Conservation (phyloP, 1,140 invertebrate species). For the Drosophila rufa region DNA sequence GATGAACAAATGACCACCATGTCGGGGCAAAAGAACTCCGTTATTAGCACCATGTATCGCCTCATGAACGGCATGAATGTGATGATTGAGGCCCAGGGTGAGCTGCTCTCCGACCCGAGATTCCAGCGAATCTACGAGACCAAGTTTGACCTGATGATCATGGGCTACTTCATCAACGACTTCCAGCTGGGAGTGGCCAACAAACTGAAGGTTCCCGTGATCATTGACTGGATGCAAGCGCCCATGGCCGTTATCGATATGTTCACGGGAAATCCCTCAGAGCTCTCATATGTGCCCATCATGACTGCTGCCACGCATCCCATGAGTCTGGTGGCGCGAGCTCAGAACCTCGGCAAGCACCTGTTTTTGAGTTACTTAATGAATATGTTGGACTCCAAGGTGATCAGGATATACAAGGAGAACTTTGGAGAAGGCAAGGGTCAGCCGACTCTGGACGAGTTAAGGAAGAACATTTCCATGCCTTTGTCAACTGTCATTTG, state of each 20-base stretch:
- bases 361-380: neutral
- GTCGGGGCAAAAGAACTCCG: constrained; percentile 47
- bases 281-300: constrained; percentile 64
- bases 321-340: constrained; percentile 44
- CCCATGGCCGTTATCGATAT: constrained; percentile 34
- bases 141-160: constrained; percentile 75
- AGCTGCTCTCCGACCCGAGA: constrained; percentile 50
- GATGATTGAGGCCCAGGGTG: constrained; percentile 58
- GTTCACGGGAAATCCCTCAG: constrained; percentile 62
- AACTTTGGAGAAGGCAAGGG: constrained; percentile 35
- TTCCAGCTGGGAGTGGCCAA: constrained; percentile 70
- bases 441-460: constrained; percentile 38
- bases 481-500: constrained; percentile 61
- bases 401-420: constrained; percentile 8
- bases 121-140: constrained; percentile 68
- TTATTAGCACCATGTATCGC: constrained; percentile 26
- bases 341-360: constrained; percentile 2
- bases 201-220: constrained; percentile 65
- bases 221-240: constrained; percentile 58
- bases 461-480: constrained; percentile 67
- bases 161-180: constrained; percentile 73
- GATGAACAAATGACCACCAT: constrained; percentile 48
- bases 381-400: neutral
- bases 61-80: constrained; percentile 47
- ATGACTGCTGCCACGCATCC: neutral